A percentile compares a stretch with the other conserved stretches of the same genome.
Conservation (phyloP, 2,113 vertebrate genomes). For the Paracanthobrama guichenoti region DNA sequence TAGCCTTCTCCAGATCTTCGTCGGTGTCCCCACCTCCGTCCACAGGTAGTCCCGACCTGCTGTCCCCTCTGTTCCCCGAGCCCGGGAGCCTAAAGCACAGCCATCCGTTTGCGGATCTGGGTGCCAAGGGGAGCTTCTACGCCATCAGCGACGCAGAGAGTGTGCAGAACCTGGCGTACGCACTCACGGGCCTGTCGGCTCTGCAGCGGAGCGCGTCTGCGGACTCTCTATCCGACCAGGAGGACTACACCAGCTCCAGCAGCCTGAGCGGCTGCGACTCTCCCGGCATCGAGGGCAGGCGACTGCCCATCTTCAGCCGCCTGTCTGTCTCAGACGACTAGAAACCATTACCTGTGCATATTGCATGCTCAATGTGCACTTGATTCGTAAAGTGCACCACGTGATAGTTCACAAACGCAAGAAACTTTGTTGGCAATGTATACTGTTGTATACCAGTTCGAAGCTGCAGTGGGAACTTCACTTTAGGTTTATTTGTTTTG, state of each 20-base stretch:
- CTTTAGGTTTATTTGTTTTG: conserved; percentile 46
- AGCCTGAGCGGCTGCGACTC: conserved; percentile 76
- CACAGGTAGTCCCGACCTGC: conserved; percentile 64
- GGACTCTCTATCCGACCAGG: conserved; percentile 78
- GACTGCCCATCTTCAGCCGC: conserved; percentile 81
- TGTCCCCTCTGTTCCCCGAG: conserved; percentile 71
- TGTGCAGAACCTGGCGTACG: conserved; percentile 48
- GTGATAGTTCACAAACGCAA: conserved; percentile 42
- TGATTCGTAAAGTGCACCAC: conserved; percentile 65
- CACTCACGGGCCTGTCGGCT: conserved; percentile 34
- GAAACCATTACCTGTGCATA: conserved; percentile 72
- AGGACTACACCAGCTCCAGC: conserved; percentile 76
- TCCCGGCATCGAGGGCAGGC: conserved; percentile 69
- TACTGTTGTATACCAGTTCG: conserved; percentile 79
- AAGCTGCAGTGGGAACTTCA: conserved; percentile 58
- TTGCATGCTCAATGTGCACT: conserved; percentile 73
- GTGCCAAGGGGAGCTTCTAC: conserved; percentile 58
- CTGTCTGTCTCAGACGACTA: conserved; percentile 77
- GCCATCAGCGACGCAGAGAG: conserved; percentile 51
- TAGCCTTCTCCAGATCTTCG: conserved; percentile 63
- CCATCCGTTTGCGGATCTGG: conserved; percentile 62
- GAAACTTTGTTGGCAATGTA: conserved; percentile 58
- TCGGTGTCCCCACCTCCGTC: conserved; percentile 66
- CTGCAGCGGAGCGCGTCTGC: conserved; percentile 70
- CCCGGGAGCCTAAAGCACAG: conserved; percentile 56